phyloP scores from a whole-genome alignment of 2,888 invertebrate genomes.

The Autographa gamma region DNA sequence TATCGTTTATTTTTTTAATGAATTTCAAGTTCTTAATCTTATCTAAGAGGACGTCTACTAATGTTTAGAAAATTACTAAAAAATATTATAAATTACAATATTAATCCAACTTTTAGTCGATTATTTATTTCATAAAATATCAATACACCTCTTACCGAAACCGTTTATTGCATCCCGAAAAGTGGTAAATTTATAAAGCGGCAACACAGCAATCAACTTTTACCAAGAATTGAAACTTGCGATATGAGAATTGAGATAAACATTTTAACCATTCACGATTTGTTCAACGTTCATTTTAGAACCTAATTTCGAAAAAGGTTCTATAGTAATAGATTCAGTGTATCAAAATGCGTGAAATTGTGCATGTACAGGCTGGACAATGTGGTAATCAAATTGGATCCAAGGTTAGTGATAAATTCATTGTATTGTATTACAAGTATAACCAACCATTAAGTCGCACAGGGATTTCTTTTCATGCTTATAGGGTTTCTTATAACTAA shows the following conservation, averaged over 20 bases:
- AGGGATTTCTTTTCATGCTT: neutral
- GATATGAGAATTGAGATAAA: constrained; percentile 42
- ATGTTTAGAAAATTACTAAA: constrained; percentile 12
- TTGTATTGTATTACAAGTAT: neutral
- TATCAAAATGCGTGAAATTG: constrained; percentile 96
- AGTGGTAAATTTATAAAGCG: constrained; percentile 15
- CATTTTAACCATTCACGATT: constrained; percentile 41
- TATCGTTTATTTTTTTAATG: too few species aligned
- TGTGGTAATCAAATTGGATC: constrained; percentile 98
- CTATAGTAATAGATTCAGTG: constrained; percentile 19
- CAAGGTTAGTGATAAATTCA: constrained; percentile 90
- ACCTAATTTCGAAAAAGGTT: constrained; percentile 32
- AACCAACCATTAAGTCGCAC: neutral
- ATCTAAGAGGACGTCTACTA: too few species aligned
- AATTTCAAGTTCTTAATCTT: too few species aligned
- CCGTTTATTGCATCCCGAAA: constrained; percentile 22
- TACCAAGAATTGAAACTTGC: constrained; percentile 43
- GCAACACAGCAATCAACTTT: constrained; percentile 52
- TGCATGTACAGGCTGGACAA: constrained; percentile 97
- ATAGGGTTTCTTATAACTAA: neutral
- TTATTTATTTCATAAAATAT: constrained; percentile 20
- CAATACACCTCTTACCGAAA: constrained; percentile 37
- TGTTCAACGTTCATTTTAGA: constrained; percentile 45
- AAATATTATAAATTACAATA: neutral
- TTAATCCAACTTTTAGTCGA: constrained; percentile 23